Evolutionary conservation across 2,113 vertebrate genomes (phyloP), one percentile per base, ranked within the genome.

Genomic region (Odontophorus gujanensis): DNA sequence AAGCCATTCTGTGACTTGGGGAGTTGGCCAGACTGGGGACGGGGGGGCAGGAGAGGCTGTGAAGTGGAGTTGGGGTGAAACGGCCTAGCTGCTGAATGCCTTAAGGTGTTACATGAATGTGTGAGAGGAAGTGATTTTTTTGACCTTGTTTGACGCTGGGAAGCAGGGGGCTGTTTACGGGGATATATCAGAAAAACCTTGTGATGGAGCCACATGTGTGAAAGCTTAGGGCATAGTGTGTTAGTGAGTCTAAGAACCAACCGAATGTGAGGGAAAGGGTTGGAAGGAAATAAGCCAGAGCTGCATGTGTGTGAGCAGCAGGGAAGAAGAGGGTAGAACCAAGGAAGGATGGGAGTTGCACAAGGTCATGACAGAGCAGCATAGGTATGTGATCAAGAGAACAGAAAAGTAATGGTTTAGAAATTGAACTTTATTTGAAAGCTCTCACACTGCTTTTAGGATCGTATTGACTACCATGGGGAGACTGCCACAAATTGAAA

Each of bases 51-150:
- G 62, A 58, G 48, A 38, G 73, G 43, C 40, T 92, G 71, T 48
- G 62, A 30, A 73, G 22, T 1, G 0, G 24, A 50, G 6, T 30
- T 55, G 50, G 65, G 11, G 6, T 72, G 59, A 30, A 0, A 1
- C 22, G 48, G 47, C 9, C 20, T 53, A 65, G 74, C 42, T 76
- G 50, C 36, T 59, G 26, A 58, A 16, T 79, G 71, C 36, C 30
- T 85, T 75, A 47, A 62, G 63, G 32, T 69, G 53, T 43, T 43
- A 28, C 71, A 51, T 65, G 42, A 89, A 34, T 5, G 2, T 28
- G 38, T 77, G 51, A n/a, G 75, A 61, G 72, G 63, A 85, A 74
- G 72, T 43, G 59, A 69, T 28, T 43, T 48, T 63, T 59, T 34
- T 20, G 7, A n/a, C 81, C 43, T 80, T 73, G 17, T 67, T 91